Evolutionary conservation across 2,113 vertebrate genomes (phyloP), one percentile per base, ranked within the genome.

Genomic region (Accipiter cooperii): DNA sequence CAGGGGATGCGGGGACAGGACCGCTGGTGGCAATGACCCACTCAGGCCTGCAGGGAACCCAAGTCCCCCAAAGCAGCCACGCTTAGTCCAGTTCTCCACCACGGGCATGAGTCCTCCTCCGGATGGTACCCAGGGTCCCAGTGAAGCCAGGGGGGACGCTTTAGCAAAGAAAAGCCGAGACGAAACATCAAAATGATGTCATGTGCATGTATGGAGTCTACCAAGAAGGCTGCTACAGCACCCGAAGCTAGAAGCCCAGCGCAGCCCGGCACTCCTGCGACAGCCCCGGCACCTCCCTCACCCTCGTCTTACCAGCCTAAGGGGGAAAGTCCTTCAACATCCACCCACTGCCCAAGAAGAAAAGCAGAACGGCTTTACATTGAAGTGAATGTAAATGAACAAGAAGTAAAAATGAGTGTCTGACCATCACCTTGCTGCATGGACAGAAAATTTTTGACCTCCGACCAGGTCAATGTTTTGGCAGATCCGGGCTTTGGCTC

Each of bases 1-100:
- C 6, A 8, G n/a, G 46, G 34, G 34, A 60, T 14, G 4, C 0
- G 2, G 14, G 55, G 49, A 71, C 42, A 44, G n/a, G 17, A 60
- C 10, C 7, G 1, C 46, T 3, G 10, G 60, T 18, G 20, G 54
- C 60, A 74, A 26, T 19, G 38, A 40, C 16, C 28, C 9, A 8
- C 22, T 66, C 44, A n/a, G 33, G 28, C 12, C 51, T 10, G 44
- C 25, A 24, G 42, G n/a, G 14, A 70, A 40, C 26, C 20, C 1
- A 4, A 12, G 6, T 5, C n/a, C 47, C 49, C 3, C 1, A 19
- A 46, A 28, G 26, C 36, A 34, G 26, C 73, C 12, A 8, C 2
- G 1, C 34, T 46, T 29, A 84, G n/a, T 14, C n/a, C 65, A 52
- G 21, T 26, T 51, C 65, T 15, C 42, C 36, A 78, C 58, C 42